Evolutionary conservation across 2,113 vertebrate genomes (phyloP), one percentile per base, ranked within the genome.

Genomic region (Brachyhypopomus occidentalis): DNA sequence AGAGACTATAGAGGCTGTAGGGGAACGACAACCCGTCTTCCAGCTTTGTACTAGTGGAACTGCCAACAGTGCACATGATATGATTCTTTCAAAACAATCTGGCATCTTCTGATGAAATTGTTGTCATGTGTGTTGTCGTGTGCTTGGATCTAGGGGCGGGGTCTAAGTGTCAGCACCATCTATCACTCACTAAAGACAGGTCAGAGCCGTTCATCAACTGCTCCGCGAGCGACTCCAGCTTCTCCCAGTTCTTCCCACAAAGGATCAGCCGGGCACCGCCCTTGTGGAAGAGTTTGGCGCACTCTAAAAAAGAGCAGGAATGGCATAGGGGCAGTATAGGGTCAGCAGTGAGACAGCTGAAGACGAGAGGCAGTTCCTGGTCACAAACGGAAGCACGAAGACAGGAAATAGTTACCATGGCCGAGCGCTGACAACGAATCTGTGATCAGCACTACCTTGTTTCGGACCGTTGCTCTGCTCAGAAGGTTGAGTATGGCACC

Each of bases 381-480:
- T 12, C 16, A 63, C 14, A 14, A 69, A 66, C 14, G 6, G 73
- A 17, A 27, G 62, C 19, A 66, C 5, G 1, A 36, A 11, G 12
- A 17, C 30, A 30, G 30, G 12, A 41, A 55, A 27, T 36, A 48
- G 3, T 22, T 90, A 99, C 97, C 97, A 85, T 94, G 96, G 64
- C 97, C 97, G 1, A 98, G 90, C 8, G 93, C 94, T 0, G 97
- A 97, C 17, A 95, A 85, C 62, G 96, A 95, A 25, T 99, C 96
- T 0, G 95, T 96, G 83, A 99, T 93, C 56, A 99, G 93, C 79
- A 99, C 94, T 73, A 98, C 97, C 86, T 97, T 98, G 85, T 98
- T 98, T 84, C 95, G 94, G 63, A 97, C 95, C 0, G 92, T 94
- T 7, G 94, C 96, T 89, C 95, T 96, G 27, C 94, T 94, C 91